Percentiles rank a stretch among this genome's conserved stretches.
These are phyloP conservation scores for Darevskia nairensis DNA, from an alignment of 2,797 vertebrate genomes.

Conservation along the genomic window DNA sequence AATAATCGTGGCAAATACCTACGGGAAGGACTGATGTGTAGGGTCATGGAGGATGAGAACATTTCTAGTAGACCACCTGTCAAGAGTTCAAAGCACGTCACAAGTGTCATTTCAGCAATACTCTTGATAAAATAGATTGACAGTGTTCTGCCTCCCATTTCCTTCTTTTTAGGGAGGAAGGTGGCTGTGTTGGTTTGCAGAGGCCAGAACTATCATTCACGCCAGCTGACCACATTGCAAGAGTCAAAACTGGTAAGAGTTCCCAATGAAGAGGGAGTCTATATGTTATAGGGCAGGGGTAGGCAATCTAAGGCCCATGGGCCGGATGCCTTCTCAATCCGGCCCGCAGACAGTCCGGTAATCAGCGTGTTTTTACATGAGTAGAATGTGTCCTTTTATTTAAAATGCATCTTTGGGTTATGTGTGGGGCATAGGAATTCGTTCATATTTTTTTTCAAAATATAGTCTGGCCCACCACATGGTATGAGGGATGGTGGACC, in stretches of 20 bases:
- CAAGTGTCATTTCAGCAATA: neutral
- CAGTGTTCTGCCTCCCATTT: neutral
- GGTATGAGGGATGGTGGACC: no score
- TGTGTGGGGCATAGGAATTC: no score
- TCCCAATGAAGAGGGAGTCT: neutral
- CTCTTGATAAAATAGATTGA: neutral
- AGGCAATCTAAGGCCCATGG: no score
- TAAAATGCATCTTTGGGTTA: no score
- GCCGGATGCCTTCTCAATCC: no score
- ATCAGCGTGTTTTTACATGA: no score
- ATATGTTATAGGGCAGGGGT: neutral
- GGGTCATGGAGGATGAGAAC: neutral
- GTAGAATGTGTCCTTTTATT: no score
- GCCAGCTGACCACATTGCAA: neutral
- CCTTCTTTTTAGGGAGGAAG: neutral
- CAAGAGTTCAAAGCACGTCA: neutral
- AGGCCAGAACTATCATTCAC: neutral
- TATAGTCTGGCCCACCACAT: no score
- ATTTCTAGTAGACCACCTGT: neutral
- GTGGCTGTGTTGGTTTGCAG: neutral
- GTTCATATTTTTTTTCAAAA: no score
- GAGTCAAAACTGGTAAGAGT: neutral
- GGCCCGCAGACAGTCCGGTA: no score
- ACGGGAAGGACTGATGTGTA: neutral
- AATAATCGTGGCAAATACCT: neutral